Evolutionary conservation across 2,888 invertebrate species (phyloP).

Genomic region (Mythimna lalbum): DNA sequence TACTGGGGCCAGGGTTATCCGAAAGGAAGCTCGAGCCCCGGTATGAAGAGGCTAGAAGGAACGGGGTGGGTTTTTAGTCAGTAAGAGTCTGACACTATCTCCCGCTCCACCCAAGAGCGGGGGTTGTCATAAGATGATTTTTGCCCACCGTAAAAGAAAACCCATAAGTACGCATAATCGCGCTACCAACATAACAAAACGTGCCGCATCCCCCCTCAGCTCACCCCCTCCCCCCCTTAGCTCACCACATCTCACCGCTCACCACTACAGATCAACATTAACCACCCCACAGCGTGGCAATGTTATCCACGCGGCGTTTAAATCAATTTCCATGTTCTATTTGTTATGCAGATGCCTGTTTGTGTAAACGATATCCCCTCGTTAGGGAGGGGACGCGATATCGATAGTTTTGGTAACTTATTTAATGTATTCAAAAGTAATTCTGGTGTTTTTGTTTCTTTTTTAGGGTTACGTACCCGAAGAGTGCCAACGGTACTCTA

Average conservation of each 20-base stretch:
- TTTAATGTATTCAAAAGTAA: background rate
- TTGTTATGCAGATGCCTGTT: conserved; percentile 83
- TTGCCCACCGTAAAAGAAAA: too few species aligned
- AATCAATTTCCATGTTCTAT: conserved; percentile 84
- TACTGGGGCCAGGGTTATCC: too few species aligned
- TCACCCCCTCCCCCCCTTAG: conserved; percentile 13
- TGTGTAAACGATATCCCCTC: conserved; percentile 56
- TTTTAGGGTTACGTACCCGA: too few species aligned
- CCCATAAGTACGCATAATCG: conserved; percentile 20
- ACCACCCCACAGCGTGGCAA: conserved; percentile 34
- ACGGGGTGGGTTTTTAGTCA: too few species aligned
- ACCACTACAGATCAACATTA: conserved; percentile 34
- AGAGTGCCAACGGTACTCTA: too few species aligned
- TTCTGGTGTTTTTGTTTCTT: background rate
- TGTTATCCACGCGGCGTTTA: conserved; percentile 77
- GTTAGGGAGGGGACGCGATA: conserved; percentile 58
- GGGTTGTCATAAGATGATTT: too few species aligned
- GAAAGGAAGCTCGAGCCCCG: too few species aligned
- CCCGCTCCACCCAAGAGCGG: too few species aligned
- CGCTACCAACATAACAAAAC: conserved; percentile 20
- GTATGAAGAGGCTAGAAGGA: too few species aligned
- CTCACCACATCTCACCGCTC: conserved; percentile 15
- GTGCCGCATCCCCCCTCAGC: conserved; percentile 19
- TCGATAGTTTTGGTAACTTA: conserved; percentile 27
- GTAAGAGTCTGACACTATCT: too few species aligned